Base-by-base conservation (phyloP, 2,797 vertebrate genomes). In the Gymnodraco acuticeps region DNA sequence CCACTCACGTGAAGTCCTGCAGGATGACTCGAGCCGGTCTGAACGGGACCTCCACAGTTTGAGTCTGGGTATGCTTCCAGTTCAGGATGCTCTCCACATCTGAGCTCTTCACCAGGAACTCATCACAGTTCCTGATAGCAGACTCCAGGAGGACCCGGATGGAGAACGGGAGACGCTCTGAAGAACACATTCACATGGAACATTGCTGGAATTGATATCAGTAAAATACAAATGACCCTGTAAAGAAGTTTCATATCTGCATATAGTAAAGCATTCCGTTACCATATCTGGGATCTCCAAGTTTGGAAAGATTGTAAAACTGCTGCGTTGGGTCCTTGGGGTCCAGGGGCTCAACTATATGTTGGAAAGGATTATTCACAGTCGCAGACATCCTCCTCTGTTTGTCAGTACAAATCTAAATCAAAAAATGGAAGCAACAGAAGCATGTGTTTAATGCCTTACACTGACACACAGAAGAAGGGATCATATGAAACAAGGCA, bases 71-170 rank as follows among this genome's bases (percentile, higher is more conserved):
- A 70, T 94, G 78, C 70, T 96, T 96, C 98, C 98, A 99, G 90
- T 96, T 94, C 8, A 99, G 94, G 88, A 99, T 98, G 82, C 95
- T 97, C 86, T 99, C 97, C 87, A 99, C 95, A 55, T 99, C 98
- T 0, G 77, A 92, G 62, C 92, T 80, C 91, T 98, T 99, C 81
- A 99, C 96, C 23, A 99, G 92, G 88, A 99, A 99, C 59, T 94
- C 95, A 64, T 99, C 98, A 55, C 98, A 99, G 93, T 97, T 99
- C 74, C 98, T 95, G 78, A 99, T 55, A 0, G 98, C 97, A 10
- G 98, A 95, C 90, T 99, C 98, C 92, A 99, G 86, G 52, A 99
- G 95, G 70, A 99, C 92, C 76, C 97, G 94, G 87, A 99, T 96
- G 27, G 98, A 99, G 93, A 97, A 99, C 0, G 98, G 98, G 64